These are phyloP conservation scores for Bovichtus diacanthus DNA, from an alignment of 2,797 vertebrate genomes.

Conservation along the genomic window DNA sequence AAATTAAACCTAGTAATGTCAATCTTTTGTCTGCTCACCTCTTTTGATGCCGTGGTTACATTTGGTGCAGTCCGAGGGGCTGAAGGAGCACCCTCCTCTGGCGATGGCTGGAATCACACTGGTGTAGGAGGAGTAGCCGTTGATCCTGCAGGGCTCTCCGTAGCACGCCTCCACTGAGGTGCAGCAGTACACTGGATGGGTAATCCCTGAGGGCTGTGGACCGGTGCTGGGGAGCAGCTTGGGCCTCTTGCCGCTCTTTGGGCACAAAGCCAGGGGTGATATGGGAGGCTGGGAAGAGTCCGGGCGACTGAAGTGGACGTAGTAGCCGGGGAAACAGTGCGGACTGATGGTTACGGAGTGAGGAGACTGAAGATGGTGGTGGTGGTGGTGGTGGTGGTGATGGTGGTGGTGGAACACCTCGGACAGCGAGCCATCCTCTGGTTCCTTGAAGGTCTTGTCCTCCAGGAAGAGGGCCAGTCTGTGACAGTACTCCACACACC, in stretches of 20 bases:
- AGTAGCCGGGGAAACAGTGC: constrained; percentile 86
- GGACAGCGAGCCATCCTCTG: constrained; percentile 87
- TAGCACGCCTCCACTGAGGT: constrained; percentile 90
- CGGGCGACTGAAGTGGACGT: constrained; percentile 85
- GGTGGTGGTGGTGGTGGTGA: constrained; percentile 81
- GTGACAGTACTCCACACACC: constrained; percentile 90
- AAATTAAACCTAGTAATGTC: neutral
- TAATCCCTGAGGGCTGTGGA: constrained; percentile 89
- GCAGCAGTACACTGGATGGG: constrained; percentile 93
- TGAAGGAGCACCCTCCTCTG: constrained; percentile 86
- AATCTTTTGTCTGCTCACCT: constrained; percentile 85
- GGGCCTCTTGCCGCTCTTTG: constrained; percentile 80
- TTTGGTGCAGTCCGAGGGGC: constrained; percentile 83
- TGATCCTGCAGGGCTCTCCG: constrained; percentile 88
- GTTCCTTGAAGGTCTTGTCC: constrained; percentile 91
- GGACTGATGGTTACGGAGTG: constrained; percentile 81
- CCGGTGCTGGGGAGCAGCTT: constrained; percentile 85
- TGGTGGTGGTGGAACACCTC: constrained; percentile 88
- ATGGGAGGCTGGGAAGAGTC: constrained; percentile 77
- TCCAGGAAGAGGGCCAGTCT: constrained; percentile 94
- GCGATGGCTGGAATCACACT: constrained; percentile 87
- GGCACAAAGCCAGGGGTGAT: constrained; percentile 79
- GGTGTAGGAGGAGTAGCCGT: constrained; percentile 87
- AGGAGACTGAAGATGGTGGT: constrained; percentile 86
- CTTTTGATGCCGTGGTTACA: constrained; percentile 92